Evolutionary conservation across 1,140 invertebrate species (phyloP).

Genomic region (Solen grandis): DNA sequence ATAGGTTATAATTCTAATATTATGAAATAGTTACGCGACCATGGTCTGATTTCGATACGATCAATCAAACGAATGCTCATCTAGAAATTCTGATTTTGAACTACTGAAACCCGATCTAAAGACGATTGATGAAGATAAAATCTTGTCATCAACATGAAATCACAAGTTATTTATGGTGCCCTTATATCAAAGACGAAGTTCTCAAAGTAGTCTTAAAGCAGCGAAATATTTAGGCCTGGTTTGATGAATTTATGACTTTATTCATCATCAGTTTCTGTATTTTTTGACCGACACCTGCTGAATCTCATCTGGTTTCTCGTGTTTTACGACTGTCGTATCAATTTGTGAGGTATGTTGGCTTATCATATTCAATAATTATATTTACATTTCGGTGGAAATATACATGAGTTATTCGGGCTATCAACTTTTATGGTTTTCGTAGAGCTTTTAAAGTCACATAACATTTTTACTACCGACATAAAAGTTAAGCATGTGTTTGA

Average conservation of each 20-base stretch:
- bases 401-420: conserved; percentile 43
- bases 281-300: conserved; percentile 47
- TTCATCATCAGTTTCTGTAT: background rate
- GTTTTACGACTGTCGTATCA: conserved; percentile 46
- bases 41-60: too few relatives aligned
- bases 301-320: conserved; percentile 38
- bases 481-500: conserved; percentile 52
- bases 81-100: too few relatives aligned
- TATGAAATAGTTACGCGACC: too few relatives aligned
- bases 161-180: too few relatives aligned
- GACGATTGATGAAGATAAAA: too few relatives aligned
- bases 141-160: too few relatives aligned
- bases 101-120: too few relatives aligned
- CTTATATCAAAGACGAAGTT: too few relatives aligned
- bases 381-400: conserved; percentile 53
- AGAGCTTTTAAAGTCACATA: conserved; percentile 55
- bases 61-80: too few relatives aligned
- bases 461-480: conserved; percentile 55
- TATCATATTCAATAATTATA: conserved; percentile 55
- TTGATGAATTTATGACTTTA: background rate
- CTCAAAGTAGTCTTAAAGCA: too few relatives aligned
- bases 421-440: conserved; percentile 27
- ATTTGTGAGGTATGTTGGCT: conserved; percentile 29
- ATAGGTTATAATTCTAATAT: too few relatives aligned
- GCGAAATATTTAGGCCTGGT: too few relatives aligned